Percentiles rank a stretch among this genome's conserved stretches.
These are phyloP conservation scores for Zonitis immaculata DNA, from an alignment of 2,888 invertebrate species.

Conservation along the genomic window DNA sequence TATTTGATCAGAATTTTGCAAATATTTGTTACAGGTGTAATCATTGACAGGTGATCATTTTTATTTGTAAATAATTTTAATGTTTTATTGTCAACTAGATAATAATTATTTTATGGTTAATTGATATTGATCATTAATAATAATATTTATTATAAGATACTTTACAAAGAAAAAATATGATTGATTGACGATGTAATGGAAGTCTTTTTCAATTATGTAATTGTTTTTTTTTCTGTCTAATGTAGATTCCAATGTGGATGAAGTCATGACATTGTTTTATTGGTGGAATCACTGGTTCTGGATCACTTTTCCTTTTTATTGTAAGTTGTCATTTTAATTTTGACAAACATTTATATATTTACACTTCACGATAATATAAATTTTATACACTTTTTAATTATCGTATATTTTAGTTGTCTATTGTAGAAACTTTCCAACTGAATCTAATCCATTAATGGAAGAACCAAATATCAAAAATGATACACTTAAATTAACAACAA, in stretches of 20 bases:
- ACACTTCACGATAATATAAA: background rate
- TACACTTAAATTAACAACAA: background rate
- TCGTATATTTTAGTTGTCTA: slow-evolving; percentile 27
- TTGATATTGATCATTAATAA: background rate
- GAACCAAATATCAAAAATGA: background rate
- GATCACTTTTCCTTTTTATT: slow-evolving; percentile 57
- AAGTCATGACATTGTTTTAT: slow-evolving; percentile 71
- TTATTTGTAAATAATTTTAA: background rate
- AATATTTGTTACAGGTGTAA: background rate
- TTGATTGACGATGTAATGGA: background rate
- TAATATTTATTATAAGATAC: no score
- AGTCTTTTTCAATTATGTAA: slow-evolving; percentile 14
- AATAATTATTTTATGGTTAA: background rate
- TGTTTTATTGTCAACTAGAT: background rate
- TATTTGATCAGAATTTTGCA: background rate
- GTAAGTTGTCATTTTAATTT: slow-evolving; percentile 28
- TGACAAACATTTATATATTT: background rate
- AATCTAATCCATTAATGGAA: background rate
- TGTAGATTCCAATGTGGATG: slow-evolving; percentile 40
- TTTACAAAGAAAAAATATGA: background rate
- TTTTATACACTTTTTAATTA: slow-evolving; percentile 10
- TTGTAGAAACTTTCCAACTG: slow-evolving; percentile 14
- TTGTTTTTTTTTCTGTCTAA: slow-evolving; percentile 22
- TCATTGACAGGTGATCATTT: background rate
- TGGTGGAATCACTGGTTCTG: slow-evolving; percentile 90